phyloP scores from a whole-genome alignment of 2,113 vertebrate genomes.

The Gavialis gangeticus region DNA sequence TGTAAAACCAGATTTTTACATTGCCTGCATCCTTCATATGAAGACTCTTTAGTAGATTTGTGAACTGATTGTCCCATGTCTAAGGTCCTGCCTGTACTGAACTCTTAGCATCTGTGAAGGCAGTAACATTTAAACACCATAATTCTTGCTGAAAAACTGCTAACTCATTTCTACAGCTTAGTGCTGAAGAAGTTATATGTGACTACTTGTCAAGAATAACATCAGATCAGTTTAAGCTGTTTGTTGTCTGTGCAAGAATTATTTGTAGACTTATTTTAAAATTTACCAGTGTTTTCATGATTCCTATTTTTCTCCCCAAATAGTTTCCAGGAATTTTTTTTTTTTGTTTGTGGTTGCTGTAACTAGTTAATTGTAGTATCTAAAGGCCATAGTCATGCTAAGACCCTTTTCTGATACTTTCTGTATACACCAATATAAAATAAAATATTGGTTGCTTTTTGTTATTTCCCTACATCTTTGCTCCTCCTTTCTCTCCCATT shows the following conservation, averaged over 20 bases:
- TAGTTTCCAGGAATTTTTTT: neutral
- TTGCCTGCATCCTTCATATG: neutral
- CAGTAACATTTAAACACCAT: neutral
- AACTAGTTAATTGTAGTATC: neutral
- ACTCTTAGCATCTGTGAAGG: neutral
- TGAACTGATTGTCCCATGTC: neutral
- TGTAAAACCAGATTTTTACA: neutral
- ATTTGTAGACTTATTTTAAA: neutral
- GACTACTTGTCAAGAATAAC: rapidly evolving
- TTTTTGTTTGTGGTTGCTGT: neutral
- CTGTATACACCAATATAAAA: neutral
- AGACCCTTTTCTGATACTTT: neutral
- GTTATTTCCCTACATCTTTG: neutral
- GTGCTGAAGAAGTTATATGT: neutral
- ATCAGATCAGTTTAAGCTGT: neutral
- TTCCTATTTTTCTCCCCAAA: neutral
- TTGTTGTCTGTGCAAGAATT: neutral
- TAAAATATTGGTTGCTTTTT: neutral
- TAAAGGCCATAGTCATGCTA: neutral
- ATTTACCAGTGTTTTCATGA: neutral
- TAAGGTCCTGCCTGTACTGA: neutral
- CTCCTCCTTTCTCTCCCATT: neutral
- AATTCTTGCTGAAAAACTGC: neutral
- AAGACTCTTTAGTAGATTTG: neutral
- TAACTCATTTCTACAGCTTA: neutral